Evolutionary conservation across 2,888 invertebrate genomes (phyloP), one percentile per base, ranked within the genome.

Genomic region (Macrophya alboannulata): DNA sequence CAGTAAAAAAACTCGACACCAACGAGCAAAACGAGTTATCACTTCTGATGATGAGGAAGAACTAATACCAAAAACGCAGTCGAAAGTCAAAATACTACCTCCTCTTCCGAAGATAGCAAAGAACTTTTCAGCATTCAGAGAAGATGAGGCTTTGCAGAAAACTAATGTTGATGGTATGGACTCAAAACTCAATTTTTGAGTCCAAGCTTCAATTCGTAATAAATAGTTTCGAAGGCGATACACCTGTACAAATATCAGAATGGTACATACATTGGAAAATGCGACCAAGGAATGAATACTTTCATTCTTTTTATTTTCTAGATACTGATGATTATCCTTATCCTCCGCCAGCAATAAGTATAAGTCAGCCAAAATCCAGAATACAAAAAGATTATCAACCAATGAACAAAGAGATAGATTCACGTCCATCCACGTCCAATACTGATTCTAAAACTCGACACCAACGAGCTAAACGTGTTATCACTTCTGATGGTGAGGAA

Each of bases 1-100:
- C 55, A 55, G 55, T n/a, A 74, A 74, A 15, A 74, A 43, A 74
- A 74, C 74, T 43, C n/a, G 74, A 37, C 74, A 74, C 31, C 21
- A 40, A 74, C 6, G 74, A 43, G 74, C 74, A 25, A 74, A 74
- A 37, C 43, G 43, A n/a, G 40, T 74, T 12, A 43, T 74, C 31
- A 25, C 45, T 45, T 74, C 45, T 40, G 40, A 40, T 43, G 74
- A 74, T n/a, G 74, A 74, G 31, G 45, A 74, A 43, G n/a, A 74
- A 74, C 74, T 9, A 43, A 37, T n/a, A 43, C 5, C 43, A n/a
- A 40, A 45, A 15, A 55, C n/a, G 5, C 43, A 43, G 15, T 15
- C 43, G 15, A 74, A 15, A 45, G 45, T 10, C 15, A 43, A 43
- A 40, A 74, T 25, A 43, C 45, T 74, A 1, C 74, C 43, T 10